Conservation (phyloP, 2,113 vertebrate species). For the Propithecus coquereli region DNA sequence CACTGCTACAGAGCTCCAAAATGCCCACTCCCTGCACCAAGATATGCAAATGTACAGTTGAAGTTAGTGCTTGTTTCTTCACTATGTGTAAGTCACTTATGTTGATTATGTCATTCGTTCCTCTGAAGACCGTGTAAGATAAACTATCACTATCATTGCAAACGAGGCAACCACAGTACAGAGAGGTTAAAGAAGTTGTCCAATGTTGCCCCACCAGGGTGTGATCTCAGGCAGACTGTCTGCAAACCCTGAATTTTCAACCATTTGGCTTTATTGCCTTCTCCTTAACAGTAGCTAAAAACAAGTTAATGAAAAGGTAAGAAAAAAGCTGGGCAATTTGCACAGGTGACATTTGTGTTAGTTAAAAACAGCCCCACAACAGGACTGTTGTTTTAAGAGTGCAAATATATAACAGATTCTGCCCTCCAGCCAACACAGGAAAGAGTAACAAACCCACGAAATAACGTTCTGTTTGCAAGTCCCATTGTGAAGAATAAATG, state of each 20-base stretch:
- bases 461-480: background rate
- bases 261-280: background rate
- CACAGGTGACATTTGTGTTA: background rate
- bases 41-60: fast-evolving
- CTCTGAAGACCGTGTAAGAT: background rate
- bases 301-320: background rate
- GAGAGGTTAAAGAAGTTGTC: background rate
- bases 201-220: no score
- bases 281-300: background rate
- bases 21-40: background rate
- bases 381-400: background rate
- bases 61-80: background rate
- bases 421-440: background rate
- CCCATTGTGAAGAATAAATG: background rate
- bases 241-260: background rate
- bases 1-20: background rate
- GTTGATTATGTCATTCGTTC: background rate
- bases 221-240: background rate
- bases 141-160: background rate
- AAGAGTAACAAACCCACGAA: background rate
- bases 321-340: background rate
- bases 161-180: background rate
- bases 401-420: background rate
- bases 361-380: background rate
- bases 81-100: background rate